Base-by-base conservation (phyloP, 2,113 vertebrate species). In the Myrmecobius fasciatus region DNA sequence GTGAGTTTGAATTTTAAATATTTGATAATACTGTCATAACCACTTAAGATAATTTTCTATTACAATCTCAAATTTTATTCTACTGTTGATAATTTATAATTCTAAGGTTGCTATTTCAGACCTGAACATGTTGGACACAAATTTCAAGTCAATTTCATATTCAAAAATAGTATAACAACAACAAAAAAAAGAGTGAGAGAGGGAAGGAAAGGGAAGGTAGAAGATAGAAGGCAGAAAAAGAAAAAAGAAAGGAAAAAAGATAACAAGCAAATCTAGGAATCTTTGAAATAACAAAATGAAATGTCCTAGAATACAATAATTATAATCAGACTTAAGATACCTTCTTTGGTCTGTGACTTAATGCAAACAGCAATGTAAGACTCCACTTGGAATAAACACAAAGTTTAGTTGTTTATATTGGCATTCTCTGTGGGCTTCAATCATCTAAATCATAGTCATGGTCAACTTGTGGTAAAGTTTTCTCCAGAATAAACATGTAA, bases 1-100 rank as follows among this genome's bases (percentile, higher is more conserved):
- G 91, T 92, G 67, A 52, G 28, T 91, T 91, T 67, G 89, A 75
- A 47, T 94, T n/a, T 92, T 52, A 92, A 93, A 91, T 91, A 93
- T 60, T 28, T 51, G 5, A 89, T 90, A 53, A 0, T 52, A 49
- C 5, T 90, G 22, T 36, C 46, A 91, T 49, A 25, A 88, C 60
- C 28, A 36, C 1, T 24, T 43, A 92, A 88, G 53, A 90, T 89
- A 25, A 91, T 52, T 91, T 92, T 93, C 52, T 92, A 53, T 92
- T 91, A 94, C 52, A 94, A 46, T n/a, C 46, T 91, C 89, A 48
- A 43, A 36, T 8, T 83, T 83, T 83, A 83, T 83, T 83, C 17
- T 43, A 43, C n/a, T 43, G 36, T 43, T 83, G 43, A 83, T 83
- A 83, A 83, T 14, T n/a, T 83, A 24, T 83, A 36, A 36, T 12